phyloP scores from a whole-genome alignment of 2,888 invertebrate genomes.

The Rugalucina vietnamica region DNA sequence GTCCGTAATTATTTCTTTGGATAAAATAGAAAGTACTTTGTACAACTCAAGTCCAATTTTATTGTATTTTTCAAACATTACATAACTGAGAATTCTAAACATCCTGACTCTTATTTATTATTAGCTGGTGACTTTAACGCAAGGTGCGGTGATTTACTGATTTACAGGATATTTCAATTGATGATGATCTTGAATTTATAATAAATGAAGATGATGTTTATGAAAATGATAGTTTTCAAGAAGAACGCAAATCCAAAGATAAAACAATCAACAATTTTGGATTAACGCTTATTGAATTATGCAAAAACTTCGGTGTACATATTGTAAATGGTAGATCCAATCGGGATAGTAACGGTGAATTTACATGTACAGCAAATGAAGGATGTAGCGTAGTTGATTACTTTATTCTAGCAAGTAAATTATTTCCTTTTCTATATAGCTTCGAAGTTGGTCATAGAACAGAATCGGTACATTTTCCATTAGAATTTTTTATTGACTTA shows the following conservation, averaged over 20 bases:
- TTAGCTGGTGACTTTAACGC: no score
- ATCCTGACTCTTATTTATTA: no score
- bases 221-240: neutral
- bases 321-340: conserved; percentile 7
- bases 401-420: neutral
- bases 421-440: neutral
- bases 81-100: no score
- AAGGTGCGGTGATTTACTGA: no score
- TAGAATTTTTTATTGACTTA: neutral
- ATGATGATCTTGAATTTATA: neutral
- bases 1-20: no score
- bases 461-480: neutral
- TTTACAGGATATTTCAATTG: neutral
- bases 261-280: conserved; percentile 4
- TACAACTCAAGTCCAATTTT: no score
- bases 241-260: neutral
- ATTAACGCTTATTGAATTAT: neutral
- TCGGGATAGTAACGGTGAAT: no score
- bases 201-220: neutral
- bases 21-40: no score
- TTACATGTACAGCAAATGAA: conserved; percentile 12
- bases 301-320: neutral
- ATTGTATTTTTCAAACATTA: no score
- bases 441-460: neutral
- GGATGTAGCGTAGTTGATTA: conserved; percentile 2